Evolutionary conservation across 2,797 vertebrate species (phyloP).

Genomic region (Myripristis jacobus): DNA sequence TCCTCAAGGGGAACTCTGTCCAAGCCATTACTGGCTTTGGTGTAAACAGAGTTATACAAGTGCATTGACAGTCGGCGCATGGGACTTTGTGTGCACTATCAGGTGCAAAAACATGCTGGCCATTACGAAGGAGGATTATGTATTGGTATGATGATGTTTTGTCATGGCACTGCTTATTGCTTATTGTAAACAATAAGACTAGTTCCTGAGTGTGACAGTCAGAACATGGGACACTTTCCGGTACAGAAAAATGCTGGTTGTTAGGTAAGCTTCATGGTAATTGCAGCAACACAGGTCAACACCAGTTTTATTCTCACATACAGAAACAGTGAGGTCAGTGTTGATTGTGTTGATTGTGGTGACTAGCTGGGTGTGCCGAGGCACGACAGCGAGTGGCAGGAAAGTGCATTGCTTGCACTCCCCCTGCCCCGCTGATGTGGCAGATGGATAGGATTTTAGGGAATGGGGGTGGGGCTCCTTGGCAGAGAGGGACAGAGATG

Average conservation of each 20-base stretch:
- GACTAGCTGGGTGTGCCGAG: slow-evolving; percentile 56
- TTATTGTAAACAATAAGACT: slow-evolving; percentile 10
- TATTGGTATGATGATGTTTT: slow-evolving; percentile 41
- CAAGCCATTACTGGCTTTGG: slow-evolving; percentile 64
- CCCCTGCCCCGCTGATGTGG: slow-evolving; percentile 68
- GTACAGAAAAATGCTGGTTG: slow-evolving; percentile 13
- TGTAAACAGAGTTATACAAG: slow-evolving; percentile 56
- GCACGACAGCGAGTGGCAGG: slow-evolving; percentile 57
- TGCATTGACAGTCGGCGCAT: slow-evolving; percentile 34
- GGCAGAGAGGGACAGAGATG: slow-evolving; percentile 71
- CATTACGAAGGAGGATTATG: slow-evolving; percentile 23
- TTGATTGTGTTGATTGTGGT: slow-evolving; percentile 47
- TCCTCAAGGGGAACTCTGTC: slow-evolving; percentile 67
- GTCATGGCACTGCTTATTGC: slow-evolving; percentile 29
- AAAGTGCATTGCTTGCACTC: slow-evolving; percentile 76
- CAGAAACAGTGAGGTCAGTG: not conserved
- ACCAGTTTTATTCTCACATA: slow-evolving; percentile 20
- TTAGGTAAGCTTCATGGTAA: slow-evolving; percentile 2
- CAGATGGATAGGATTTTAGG: slow-evolving; percentile 78
- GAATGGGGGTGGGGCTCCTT: slow-evolving; percentile 58
- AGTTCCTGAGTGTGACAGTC: slow-evolving; percentile 20
- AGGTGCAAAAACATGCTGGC: slow-evolving; percentile 53
- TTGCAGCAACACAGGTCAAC: slow-evolving; percentile 10
- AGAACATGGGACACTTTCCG: slow-evolving; percentile 2
- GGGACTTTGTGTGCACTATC: slow-evolving; percentile 47